These are phyloP conservation scores for Anoplolepis gracilipes DNA, from an alignment of 1,140 invertebrate genomes.

Conservation along the genomic window DNA sequence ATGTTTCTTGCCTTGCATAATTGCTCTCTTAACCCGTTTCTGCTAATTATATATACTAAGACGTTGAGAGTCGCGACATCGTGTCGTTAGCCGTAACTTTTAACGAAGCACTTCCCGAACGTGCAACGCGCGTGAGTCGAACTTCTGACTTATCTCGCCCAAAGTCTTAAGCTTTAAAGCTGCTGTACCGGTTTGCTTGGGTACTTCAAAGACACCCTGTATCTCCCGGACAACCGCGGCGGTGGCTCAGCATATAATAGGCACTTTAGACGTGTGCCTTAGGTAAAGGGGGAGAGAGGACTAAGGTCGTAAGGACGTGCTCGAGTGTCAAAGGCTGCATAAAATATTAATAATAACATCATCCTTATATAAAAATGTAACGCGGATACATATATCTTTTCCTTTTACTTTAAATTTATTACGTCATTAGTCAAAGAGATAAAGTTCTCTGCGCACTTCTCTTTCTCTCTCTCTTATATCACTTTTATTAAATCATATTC, in stretches of 20 bases:
- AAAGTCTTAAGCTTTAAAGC: slow-evolving; percentile 60
- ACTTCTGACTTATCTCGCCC: slow-evolving; percentile 58
- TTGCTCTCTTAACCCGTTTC: slow-evolving; percentile 18
- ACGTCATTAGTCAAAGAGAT: background rate
- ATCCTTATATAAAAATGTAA: slow-evolving; percentile 15
- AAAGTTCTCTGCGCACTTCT: background rate
- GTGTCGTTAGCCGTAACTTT: slow-evolving; percentile 53
- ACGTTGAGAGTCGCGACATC: slow-evolving; percentile 41
- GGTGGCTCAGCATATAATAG: slow-evolving; percentile 51
- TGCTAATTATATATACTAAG: slow-evolving; percentile 47
- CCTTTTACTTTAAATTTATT: slow-evolving; percentile 8
- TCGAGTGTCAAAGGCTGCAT: slow-evolving; percentile 28
- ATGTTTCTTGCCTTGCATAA: background rate
- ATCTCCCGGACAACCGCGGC: slow-evolving; percentile 44
- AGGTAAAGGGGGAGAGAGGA: background rate
- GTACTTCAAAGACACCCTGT: slow-evolving; percentile 57
- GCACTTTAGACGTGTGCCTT: slow-evolving; percentile 50
- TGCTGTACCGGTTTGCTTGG: slow-evolving; percentile 40
- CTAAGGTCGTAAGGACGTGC: slow-evolving; percentile 29
- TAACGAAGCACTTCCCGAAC: slow-evolving; percentile 53
- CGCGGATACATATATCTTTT: background rate
- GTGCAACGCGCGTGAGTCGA: slow-evolving; percentile 46
- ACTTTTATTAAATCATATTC: background rate
- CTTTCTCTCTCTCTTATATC: too few relatives aligned
- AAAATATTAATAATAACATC: slow-evolving; percentile 31